Percentiles rank a stretch among this genome's conserved stretches.
Evolutionary conservation across 2,888 invertebrate genomes (phyloP).

Genomic region (Drosophila koepferae): DNA sequence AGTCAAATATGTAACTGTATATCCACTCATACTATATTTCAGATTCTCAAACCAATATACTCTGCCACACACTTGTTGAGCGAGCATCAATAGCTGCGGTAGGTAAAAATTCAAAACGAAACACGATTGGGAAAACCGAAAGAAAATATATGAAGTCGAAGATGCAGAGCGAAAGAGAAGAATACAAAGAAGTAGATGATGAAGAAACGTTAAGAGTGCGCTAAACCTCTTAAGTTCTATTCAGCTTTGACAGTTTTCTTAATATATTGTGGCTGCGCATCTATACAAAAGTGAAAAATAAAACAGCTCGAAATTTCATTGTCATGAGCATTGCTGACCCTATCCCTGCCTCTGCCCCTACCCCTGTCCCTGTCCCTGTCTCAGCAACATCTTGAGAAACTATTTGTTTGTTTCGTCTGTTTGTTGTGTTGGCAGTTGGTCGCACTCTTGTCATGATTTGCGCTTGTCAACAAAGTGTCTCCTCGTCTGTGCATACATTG

Average conservation of each 20-base stretch:
- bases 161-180: background rate
- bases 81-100: slow-evolving; percentile 55
- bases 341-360: slow-evolving; percentile 1
- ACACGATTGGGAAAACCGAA: slow-evolving; percentile 28
- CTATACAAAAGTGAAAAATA: slow-evolving; percentile 36
- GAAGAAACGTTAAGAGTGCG: slow-evolving; percentile 68
- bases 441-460: slow-evolving; percentile 68
- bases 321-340: slow-evolving; percentile 36
- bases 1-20: no score
- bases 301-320: slow-evolving; percentile 56
- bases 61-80: background rate
- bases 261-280: slow-evolving; percentile 75
- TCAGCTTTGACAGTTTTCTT: slow-evolving; percentile 79
- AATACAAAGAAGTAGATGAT: slow-evolving; percentile 13
- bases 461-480: slow-evolving; percentile 59
- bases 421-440: slow-evolving; percentile 38
- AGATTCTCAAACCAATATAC: background rate
- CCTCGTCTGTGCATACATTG: slow-evolving; percentile 48
- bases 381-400: slow-evolving; percentile 56
- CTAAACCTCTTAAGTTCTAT: slow-evolving; percentile 81
- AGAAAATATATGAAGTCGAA: slow-evolving; percentile 16
- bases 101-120: slow-evolving; percentile 48
- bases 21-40: no score
- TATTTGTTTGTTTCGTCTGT: slow-evolving; percentile 53
- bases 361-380: slow-evolving; percentile 4